These are phyloP conservation scores for Cyprinodon variegatus DNA, from an alignment of 2,113 vertebrate species.

Conservation along the genomic window DNA sequence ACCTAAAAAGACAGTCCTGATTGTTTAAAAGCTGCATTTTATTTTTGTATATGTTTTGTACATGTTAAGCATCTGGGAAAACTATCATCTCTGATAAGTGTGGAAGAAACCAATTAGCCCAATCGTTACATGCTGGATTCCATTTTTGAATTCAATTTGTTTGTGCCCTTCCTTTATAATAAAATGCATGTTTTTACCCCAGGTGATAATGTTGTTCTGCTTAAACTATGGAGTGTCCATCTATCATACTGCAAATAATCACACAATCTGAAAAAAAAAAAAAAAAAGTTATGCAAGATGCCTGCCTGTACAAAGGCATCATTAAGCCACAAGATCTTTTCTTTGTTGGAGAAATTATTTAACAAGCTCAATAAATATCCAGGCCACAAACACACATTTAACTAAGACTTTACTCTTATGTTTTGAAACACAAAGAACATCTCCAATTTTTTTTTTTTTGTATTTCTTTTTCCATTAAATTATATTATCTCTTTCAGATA, in stretches of 20 bases:
- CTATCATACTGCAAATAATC: background rate
- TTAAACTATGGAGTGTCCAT: background rate
- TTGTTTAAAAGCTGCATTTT: background rate
- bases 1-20: background rate
- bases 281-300: background rate
- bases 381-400: constrained; percentile 49
- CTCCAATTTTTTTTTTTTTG: constrained; percentile 32
- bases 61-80: background rate
- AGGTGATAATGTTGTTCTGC: background rate
- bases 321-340: background rate
- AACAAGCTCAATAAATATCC: constrained; percentile 3
- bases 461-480: constrained; percentile 54
- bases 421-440: constrained; percentile 28
- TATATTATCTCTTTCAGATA: constrained; percentile 75
- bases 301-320: background rate
- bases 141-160: constrained; percentile 24
- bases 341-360: background rate
- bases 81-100: constrained; percentile 2
- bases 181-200: background rate
- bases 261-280: background rate
- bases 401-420: background rate
- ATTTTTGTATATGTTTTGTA: background rate
- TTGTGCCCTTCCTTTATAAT: constrained; percentile 26
- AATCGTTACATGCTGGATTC: constrained; percentile 16
- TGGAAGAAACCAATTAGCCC: constrained; percentile 10